phyloP scores from a whole-genome alignment of 2,797 vertebrate genomes.

The Coregonus sp. region DNA sequence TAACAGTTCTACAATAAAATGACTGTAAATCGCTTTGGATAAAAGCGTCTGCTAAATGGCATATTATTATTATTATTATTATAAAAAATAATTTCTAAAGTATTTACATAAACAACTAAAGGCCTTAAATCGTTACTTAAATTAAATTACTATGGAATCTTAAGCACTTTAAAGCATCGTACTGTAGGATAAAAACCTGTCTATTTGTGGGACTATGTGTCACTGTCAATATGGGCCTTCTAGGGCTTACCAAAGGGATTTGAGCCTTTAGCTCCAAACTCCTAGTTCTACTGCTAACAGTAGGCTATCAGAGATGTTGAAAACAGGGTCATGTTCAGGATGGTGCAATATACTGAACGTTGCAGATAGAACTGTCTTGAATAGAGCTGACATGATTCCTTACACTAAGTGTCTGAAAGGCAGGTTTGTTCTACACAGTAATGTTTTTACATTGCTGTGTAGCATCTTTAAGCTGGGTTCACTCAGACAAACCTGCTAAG shows the following conservation, averaged over 20 bases:
- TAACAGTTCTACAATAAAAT: background rate
- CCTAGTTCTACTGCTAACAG: background rate
- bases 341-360: too few relatives aligned
- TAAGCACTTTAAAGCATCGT: background rate
- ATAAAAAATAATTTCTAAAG: background rate
- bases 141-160: background rate
- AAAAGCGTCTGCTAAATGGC: too few relatives aligned
- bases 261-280: background rate
- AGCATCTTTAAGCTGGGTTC: background rate
- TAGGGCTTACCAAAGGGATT: background rate
- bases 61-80: too few relatives aligned
- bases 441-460: too few relatives aligned
- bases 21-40: too few relatives aligned
- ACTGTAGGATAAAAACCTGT: background rate
- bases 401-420: too few relatives aligned
- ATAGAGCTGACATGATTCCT: too few relatives aligned
- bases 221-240: background rate
- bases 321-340: too few relatives aligned
- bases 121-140: conserved; percentile 3
- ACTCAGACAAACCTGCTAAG: background rate
- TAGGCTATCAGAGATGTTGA: background rate
- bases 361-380: too few relatives aligned
- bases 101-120: background rate
- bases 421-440: too few relatives aligned
- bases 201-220: background rate